Evolutionary conservation across 2,113 vertebrate genomes (phyloP), one percentile per base, ranked within the genome.

Genomic region (Gobiocypris rarus): DNA sequence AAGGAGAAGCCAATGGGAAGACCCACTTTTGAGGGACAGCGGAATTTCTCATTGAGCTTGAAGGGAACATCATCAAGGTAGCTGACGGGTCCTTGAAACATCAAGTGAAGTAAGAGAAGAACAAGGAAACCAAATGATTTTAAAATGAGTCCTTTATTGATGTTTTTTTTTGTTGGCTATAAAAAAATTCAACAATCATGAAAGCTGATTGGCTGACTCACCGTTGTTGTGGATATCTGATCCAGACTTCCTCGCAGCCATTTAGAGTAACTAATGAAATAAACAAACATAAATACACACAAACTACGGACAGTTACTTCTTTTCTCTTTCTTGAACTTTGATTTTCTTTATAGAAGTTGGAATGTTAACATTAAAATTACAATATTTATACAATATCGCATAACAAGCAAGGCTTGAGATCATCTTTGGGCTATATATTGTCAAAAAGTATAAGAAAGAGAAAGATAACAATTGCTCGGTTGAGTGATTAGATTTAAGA

Each of bases 31-130:
- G 96, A 95, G 77, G 98, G 98, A 85, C 92, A 95, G 92, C 93
- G 96, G 91, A 98, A 99, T 85, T 96, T 98, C 81, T 99, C 97
- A 88, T 97, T 97, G 90, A 99, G 94, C 93, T 97, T 99, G 93
- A 99, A 99, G 82, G 97, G 97, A 93, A 99, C 97, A 78, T 97
- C 97, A 91, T 99, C 98, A 90, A 99, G 96, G 89, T 99, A 98
- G 93, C 96, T 98, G 93, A 97, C 95, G 91, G 96, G 95, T 89
- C 98, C 97, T 99, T 87, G 11, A 86, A 54, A 87, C 76, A 89
- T 88, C 88, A 88, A 67, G 54, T 28, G 15, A 26, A 45, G 26
- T 8, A 24, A 28, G 2, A 28, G 24, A 38, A 26, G 26, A 0
- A 80, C 28, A 26, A 3, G 7, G 41, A 5, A 58, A 67, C 22